Evolutionary conservation across 2,888 invertebrate species (phyloP).

Genomic region (Mongoloraphidia duomilia): DNA sequence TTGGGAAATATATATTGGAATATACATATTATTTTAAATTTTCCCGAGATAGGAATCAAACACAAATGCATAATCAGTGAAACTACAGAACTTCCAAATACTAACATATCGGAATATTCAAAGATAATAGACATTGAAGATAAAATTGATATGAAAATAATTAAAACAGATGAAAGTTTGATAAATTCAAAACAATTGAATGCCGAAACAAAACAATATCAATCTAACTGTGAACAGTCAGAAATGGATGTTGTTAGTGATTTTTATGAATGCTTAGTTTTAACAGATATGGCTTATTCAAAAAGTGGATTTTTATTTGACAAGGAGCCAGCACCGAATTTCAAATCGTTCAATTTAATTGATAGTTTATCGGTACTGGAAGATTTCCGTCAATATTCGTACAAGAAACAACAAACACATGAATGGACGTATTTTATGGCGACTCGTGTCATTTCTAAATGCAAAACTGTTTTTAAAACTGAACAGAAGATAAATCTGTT

Average conservation of each 20-base stretch:
- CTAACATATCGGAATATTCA: too few relatives aligned
- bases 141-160: background rate
- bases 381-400: constrained; percentile 19
- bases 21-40: constrained; percentile 17
- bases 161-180: background rate
- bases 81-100: too few relatives aligned
- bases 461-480: background rate
- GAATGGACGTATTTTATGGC: background rate
- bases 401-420: constrained; percentile 3
- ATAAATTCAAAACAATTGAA: background rate
- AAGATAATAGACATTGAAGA: background rate
- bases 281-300: background rate
- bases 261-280: background rate
- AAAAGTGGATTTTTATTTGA: background rate
- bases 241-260: background rate
- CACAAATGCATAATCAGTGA: too few relatives aligned
- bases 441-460: background rate
- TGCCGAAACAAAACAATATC: background rate
- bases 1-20: constrained; percentile 25
- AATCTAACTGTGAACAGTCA: background rate
- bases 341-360: constrained; percentile 15
- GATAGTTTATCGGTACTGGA: constrained; percentile 29
- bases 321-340: background rate
- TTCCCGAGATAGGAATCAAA: background rate
- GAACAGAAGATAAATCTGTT: too few relatives aligned